Percentiles rank a stretch among this genome's conserved stretches.
phyloP scores from a whole-genome alignment of 30 jellyfish, hydroid and myxozoan species.

The Aurelia sp. region DNA sequence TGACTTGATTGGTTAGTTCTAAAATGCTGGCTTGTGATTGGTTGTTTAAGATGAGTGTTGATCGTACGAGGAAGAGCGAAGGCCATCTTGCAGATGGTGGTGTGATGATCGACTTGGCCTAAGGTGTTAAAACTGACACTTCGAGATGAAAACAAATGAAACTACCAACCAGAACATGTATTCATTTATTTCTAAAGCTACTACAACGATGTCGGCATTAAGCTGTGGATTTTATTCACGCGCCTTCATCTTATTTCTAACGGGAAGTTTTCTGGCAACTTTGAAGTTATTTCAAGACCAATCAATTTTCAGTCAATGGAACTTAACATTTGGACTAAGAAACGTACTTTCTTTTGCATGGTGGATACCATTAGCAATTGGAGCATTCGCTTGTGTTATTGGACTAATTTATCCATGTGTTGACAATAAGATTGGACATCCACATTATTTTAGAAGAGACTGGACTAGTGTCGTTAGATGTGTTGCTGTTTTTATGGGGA shows the following conservation, averaged over 20 bases:
- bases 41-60: not conserved
- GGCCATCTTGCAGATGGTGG: slow-evolving; percentile 20
- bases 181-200: not conserved
- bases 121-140: not conserved
- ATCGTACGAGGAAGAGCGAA: slow-evolving; percentile 57
- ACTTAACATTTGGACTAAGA: slow-evolving; percentile 24
- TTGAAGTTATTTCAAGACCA: slow-evolving; percentile 48
- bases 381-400: slow-evolving; percentile 69
- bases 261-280: slow-evolving; percentile 67
- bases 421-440: slow-evolving; percentile 71
- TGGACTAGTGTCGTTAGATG: slow-evolving; percentile 86
- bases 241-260: slow-evolving; percentile 60
- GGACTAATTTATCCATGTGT: slow-evolving; percentile 81
- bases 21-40: slow-evolving; percentile 29
- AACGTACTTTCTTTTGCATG: slow-evolving; percentile 49
- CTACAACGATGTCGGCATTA: slow-evolving; percentile 49
- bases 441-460: slow-evolving; percentile 64
- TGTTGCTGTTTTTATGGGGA: slow-evolving; percentile 66
- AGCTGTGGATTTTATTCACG: slow-evolving; percentile 69
- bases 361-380: slow-evolving; percentile 80
- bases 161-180: not conserved
- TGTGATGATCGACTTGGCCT: slow-evolving; percentile 16
- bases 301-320: not conserved
- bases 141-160: too few relatives aligned
- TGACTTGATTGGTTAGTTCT: slow-evolving; percentile 17